Base-by-base conservation (phyloP, 2,113 vertebrate species). In the Archocentrus centrarchus region DNA sequence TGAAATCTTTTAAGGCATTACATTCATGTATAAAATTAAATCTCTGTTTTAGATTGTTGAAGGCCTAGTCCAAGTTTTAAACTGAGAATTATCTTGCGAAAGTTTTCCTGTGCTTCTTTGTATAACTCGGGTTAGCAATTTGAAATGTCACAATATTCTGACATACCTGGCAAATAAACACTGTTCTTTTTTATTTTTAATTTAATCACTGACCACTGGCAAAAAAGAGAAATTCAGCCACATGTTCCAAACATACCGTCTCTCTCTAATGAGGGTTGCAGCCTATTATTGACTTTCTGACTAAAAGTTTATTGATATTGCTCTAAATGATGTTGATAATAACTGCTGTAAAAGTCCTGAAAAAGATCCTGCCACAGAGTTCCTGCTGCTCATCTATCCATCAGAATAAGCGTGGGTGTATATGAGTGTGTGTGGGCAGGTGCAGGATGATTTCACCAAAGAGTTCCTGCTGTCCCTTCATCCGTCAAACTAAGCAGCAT, bases 401-500 rank as follows among this genome's bases (percentile, higher is more conserved):
- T 94, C 91, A 93, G 85, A 87, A 59, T 79, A 78, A 90, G 90
- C 81, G 93, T 79, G 85, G 63, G 84, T 89, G 86, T 87, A 60
- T 77, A 73, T 41, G 79, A 59, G 79, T 50, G 83, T 79, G 80
- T 61, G 85, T 78, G 86, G 82, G 87, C 8, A 81, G 58, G 66
- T 76, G 78, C 84, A 88, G 85, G 88, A 86, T 24, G 47, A 66
- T 80, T 89, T 89, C 70, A 77, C 85, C 86, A 86, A 91, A 88
- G 88, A 89, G 86, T 91, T 91, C 81, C 85, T 91, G 89, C 87
- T 90, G 91, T 91, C 89, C 86, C 87, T 92, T 91, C 89, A 93
- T 93, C 89, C 75, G 64, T 95, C 93, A 94, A 89, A 92, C 90
- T 93, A 93, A 94, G 91, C 89, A 94, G 91, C 91, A 93, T 92